Percentiles rank a stretch among this genome's conserved stretches.
phyloP scores from a whole-genome alignment of 2,797 vertebrate species.

The Pempheris klunzingeri region DNA sequence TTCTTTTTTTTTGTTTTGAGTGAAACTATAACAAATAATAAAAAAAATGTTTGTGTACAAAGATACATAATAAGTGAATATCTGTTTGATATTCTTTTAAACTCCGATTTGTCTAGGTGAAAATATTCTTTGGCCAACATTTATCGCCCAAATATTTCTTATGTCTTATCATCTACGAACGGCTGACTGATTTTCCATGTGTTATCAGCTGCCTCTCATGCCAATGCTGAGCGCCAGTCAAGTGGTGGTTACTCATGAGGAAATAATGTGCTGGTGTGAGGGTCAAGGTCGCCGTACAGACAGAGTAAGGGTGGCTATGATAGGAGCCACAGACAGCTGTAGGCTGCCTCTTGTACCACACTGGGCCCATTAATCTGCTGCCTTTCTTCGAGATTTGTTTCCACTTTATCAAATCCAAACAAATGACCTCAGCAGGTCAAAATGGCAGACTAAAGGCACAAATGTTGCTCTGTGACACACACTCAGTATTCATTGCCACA shows the following conservation, averaged over 20 bases:
- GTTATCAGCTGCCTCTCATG: conserved; percentile 78
- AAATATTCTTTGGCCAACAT: conserved; percentile 38
- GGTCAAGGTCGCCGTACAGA: conserved; percentile 73
- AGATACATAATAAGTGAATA: neutral
- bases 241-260: conserved; percentile 81
- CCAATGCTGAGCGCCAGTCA: conserved; percentile 64
- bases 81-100: neutral
- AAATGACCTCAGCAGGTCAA: conserved; percentile 37
- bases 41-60: too few species aligned
- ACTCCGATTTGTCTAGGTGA: conserved; percentile 6
- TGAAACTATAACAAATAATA: too few species aligned
- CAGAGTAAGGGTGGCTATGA: conserved; percentile 47
- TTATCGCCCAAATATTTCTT: conserved; percentile 58
- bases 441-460: conserved; percentile 36
- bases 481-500: conserved; percentile 10
- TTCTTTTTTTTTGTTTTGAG: too few species aligned
- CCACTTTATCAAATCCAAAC: conserved; percentile 62
- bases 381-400: conserved; percentile 62
- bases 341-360: conserved; percentile 33
- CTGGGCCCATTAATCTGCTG: conserved; percentile 38
- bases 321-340: conserved; percentile 62
- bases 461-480: conserved; percentile 38
- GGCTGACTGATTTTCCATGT: conserved; percentile 72
- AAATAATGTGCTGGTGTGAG: conserved; percentile 75
- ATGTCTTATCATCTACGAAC: conserved; percentile 63